Evolutionary conservation across 1,140 invertebrate genomes (phyloP), one percentile per base, ranked within the genome.

Genomic region (Leptoteleia sp.): DNA sequence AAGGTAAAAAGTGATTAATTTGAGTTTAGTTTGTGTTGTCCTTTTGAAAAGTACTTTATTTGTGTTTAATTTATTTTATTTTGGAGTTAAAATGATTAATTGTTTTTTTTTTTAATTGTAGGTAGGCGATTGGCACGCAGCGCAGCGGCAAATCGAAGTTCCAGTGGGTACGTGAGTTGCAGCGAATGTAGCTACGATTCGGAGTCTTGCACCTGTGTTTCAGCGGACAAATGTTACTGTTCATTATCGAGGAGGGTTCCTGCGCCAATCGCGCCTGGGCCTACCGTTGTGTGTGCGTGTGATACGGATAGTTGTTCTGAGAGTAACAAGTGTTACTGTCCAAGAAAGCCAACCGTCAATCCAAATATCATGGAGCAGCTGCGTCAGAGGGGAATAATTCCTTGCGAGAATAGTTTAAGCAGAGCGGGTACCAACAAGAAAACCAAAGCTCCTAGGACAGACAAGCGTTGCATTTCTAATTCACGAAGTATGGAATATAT

Each of bases 241-340:
- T 94, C 93, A 9, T 80, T 93, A 29, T 83, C 88, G 4, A 81
- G 87, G 13, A 82, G 77, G 42, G 43, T 82, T 19, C 81, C 83
- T 0, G 61, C 57, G n/a, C 48, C 82, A 4, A 57, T 68, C 0
- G 65, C 19, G 1, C 67, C 81, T 5, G 77, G 70, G 19, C 82
- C 84, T 11, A 80, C 52, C 65, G 12, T 85, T 1, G 71, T 92
- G 54, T 93, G 94, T 81, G 91, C 92, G 1, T 96, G 95, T 83
- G 95, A 96, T 81, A 95, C 95, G 0, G 95, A 96, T 81, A 95
- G 94, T 77, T 96, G 95, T 84, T 92, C 94, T 0, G 95, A 96
- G 59, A 95, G 94, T 83, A 96, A 96, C 82, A 96, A 96, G 84
- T 97, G 96, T 83, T 97, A 97, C 83, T 97, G 96, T 85, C 89